Conservation (phyloP, 64 coral and sea anemone species). For the Trachythela sp. region DNA sequence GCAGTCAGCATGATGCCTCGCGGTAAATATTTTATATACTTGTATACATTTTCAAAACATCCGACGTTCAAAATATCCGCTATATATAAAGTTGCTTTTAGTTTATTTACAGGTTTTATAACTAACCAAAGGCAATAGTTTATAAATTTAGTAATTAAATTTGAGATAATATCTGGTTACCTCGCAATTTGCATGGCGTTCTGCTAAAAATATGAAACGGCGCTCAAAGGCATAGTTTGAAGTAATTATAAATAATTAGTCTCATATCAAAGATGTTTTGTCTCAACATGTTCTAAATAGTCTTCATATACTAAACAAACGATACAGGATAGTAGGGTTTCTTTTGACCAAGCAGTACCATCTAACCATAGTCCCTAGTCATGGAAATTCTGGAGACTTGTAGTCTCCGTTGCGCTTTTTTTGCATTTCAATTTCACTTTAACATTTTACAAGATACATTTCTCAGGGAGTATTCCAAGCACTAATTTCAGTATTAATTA, state of each 20-base stretch:
- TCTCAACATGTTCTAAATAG: background rate
- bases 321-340: background rate
- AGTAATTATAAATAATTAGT: background rate
- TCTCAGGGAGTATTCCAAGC: no score
- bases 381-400: background rate
- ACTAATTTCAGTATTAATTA: no score
- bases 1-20: background rate
- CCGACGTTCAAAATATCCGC: background rate
- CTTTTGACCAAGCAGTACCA: background rate
- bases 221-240: background rate
- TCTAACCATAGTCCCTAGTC: background rate
- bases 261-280: conserved; percentile 5
- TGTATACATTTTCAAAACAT: background rate
- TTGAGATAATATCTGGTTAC: background rate
- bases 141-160: background rate
- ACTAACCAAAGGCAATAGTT: no score
- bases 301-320: background rate
- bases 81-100: no score
- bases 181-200: background rate
- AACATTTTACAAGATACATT: no score
- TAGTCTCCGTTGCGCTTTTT: background rate
- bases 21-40: conserved; percentile 4
- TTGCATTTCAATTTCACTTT: no score
- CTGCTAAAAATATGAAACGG: background rate
- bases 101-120: no score